These are phyloP conservation scores for Euleptes europaea DNA, from an alignment of 2,113 vertebrate species.

Conservation along the genomic window DNA sequence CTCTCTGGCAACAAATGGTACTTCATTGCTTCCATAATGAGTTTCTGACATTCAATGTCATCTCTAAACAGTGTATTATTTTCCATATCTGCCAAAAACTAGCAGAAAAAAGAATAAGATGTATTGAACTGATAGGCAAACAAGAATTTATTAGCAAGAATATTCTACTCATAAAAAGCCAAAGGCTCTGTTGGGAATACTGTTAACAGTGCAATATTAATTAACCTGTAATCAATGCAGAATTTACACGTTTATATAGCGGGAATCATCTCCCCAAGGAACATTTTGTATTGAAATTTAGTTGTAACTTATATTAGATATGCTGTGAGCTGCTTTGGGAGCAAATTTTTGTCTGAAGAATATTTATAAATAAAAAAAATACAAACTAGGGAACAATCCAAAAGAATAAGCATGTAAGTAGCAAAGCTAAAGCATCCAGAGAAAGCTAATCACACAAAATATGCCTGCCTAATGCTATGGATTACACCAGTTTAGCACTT, in stretches of 20 bases:
- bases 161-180: neutral
- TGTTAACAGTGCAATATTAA: neutral
- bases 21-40: conserved; percentile 99
- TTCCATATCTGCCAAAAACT: conserved; percentile 98
- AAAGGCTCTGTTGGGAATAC: neutral
- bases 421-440: neutral
- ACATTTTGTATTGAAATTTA: too few relatives aligned
- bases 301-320: too few relatives aligned
- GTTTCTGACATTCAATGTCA: conserved; percentile 95
- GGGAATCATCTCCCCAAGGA: too few relatives aligned
- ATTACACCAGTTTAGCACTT: neutral
- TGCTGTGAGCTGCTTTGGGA: too few relatives aligned
- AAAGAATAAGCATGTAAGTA: neutral
- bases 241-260: neutral
- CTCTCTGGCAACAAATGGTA: conserved; percentile 96
- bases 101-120: conserved; percentile 37
- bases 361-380: too few relatives aligned
- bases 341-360: too few relatives aligned
- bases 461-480: neutral
- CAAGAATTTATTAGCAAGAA: conserved; percentile 8
- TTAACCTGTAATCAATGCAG: neutral
- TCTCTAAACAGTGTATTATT: conserved; percentile 89
- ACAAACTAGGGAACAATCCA: neutral
- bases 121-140: conserved; percentile 9
- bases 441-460: neutral